Evolutionary conservation across 2,113 vertebrate genomes (phyloP).

Genomic region (Macaca nemestrina): DNA sequence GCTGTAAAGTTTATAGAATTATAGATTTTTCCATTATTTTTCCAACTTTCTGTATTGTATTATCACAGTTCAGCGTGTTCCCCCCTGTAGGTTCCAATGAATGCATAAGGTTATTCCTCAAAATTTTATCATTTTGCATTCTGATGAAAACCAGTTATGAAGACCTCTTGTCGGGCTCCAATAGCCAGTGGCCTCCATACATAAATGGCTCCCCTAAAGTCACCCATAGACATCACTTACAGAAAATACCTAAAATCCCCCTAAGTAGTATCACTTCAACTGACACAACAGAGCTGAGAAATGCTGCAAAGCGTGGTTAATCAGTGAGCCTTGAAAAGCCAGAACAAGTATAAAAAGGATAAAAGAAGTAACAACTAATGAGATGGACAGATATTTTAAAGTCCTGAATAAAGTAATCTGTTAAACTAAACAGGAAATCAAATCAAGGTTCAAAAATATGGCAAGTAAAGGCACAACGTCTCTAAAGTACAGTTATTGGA

Average conservation of each 20-base stretch:
- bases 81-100: neutral
- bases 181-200: neutral
- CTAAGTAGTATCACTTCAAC: neutral
- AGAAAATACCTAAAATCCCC: neutral
- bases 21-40: neutral
- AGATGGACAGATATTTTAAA: neutral
- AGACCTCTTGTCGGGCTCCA: neutral
- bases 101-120: neutral
- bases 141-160: neutral
- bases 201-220: neutral
- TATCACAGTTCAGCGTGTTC: neutral
- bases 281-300: neutral
- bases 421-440: neutral
- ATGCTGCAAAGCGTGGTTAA: neutral
- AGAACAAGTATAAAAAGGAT: neutral
- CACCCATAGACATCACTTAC: neutral
- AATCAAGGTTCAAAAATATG: neutral
- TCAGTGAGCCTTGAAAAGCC: neutral
- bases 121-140: slow-evolving; percentile 11
- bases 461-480: neutral
- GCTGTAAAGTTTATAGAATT: neutral
- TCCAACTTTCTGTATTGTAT: neutral
- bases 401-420: neutral
- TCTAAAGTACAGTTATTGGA: neutral
- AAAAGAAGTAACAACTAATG: neutral